phyloP scores from a whole-genome alignment of 2,113 vertebrate species.

The Geococcyx californianus region DNA sequence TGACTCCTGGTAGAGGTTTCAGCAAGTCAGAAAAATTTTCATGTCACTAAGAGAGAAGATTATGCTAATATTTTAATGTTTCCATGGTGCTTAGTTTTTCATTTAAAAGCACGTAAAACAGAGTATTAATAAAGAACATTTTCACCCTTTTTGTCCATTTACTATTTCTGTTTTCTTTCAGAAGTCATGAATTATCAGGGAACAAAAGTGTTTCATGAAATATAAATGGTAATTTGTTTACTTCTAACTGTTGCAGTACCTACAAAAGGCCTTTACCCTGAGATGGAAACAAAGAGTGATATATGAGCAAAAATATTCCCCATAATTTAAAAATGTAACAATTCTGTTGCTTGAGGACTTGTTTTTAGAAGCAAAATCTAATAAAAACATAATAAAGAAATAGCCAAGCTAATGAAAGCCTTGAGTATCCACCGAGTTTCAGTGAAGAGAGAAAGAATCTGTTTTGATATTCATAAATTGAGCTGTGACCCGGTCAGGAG shows the following conservation, averaged over 20 bases:
- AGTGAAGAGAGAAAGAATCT: neutral
- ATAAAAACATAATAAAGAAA: neutral
- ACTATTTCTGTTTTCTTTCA: neutral
- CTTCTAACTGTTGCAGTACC: neutral
- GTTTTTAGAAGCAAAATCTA: neutral
- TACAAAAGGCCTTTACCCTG: neutral
- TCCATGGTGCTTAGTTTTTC: neutral
- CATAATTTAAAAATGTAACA: neutral
- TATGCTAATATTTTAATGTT: neutral
- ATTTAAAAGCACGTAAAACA: neutral
- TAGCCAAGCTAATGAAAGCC: neutral
- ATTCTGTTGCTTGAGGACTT: neutral
- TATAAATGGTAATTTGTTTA: neutral
- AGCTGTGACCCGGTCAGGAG: neutral
- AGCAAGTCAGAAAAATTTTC: neutral
- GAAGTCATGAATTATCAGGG: neutral
- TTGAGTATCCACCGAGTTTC: neutral
- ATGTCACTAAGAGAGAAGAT: neutral
- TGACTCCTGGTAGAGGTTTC: neutral
- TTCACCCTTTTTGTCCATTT: neutral
- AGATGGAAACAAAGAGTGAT: neutral
- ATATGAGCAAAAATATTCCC: neutral
- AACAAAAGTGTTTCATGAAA: neutral
- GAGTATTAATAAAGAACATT: neutral
- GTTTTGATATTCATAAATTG: neutral